A percentile compares a stretch with the other conserved stretches of the same genome.
These are phyloP conservation scores for Heliconius charithonia DNA, from an alignment of 2,888 invertebrate species.

Conservation along the genomic window DNA sequence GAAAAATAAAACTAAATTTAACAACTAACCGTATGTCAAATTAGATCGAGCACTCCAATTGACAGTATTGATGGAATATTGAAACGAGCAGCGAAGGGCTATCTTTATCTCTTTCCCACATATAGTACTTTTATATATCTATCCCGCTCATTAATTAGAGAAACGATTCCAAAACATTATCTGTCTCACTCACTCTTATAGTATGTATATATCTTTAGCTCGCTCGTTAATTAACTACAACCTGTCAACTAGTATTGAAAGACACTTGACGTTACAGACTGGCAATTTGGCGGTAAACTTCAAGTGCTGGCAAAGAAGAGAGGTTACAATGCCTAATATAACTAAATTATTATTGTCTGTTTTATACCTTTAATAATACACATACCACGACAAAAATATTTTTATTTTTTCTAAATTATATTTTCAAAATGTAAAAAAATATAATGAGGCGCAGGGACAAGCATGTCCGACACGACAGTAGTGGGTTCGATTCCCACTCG, in stretches of 20 bases:
- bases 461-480: too few relatives aligned
- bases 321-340: slow-evolving; percentile 23
- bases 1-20: slow-evolving; percentile 3
- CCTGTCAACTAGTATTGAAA: slow-evolving; percentile 66
- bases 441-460: too few relatives aligned
- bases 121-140: slow-evolving; percentile 1
- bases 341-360: not conserved
- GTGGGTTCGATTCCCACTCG: too few relatives aligned
- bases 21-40: slow-evolving; percentile 37
- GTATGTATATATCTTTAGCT: slow-evolving; percentile 12
- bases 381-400: too few relatives aligned
- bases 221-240: slow-evolving; percentile 47
- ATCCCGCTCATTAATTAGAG: slow-evolving; percentile 33
- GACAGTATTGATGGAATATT: slow-evolving; percentile 36
- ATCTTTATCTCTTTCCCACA: slow-evolving; percentile 11
- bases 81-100: slow-evolving; percentile 26
- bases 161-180: slow-evolving; percentile 21
- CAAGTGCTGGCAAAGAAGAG: slow-evolving; percentile 25
- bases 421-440: too few relatives aligned
- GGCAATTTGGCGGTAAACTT: slow-evolving; percentile 71
- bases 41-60: slow-evolving; percentile 32
- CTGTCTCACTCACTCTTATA: slow-evolving; percentile 62
- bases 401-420: too few relatives aligned
- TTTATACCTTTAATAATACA: not conserved
- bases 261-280: slow-evolving; percentile 72